Base-by-base conservation (phyloP, 2,888 invertebrate species). In the Oxystoma pomonae region DNA sequence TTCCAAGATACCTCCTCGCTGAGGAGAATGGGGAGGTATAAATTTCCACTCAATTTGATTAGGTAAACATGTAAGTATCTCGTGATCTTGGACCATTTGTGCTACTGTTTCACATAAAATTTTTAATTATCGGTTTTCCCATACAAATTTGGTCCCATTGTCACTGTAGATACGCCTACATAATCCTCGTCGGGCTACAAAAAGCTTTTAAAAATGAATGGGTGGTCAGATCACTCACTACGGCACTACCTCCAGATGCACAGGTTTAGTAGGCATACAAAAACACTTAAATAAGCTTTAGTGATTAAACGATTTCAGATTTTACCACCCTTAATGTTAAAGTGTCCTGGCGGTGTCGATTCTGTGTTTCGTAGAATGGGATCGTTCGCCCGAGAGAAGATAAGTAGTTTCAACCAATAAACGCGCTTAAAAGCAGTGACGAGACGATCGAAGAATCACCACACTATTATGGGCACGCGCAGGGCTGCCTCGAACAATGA, bases 1-100 rank as follows among this genome's bases (percentile, higher is more conserved):
- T 59, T 75, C 75, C 73, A 73, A 74, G 1, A 73, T 52, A 9
- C 73, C 74, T 2, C 74, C 73, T 61, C 70, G 70, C 61, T 75
- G 71, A 1, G 73, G 71, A 20, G 71, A 64, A 16, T 60, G 21
- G 9, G 60, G 60, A 22, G 61, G 61, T 19, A 18, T 61, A 35
- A 61, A 61, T 57, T 58, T 57, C 58, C 61, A 57, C 22, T 61
- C 57, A 3, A 59, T 52, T 2, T 73, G 69, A 1, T 73, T 72
- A 35, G 71, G 73, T 57, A 75, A 76, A 17, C 65, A 56, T 9
- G 17, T 16, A 52, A 49, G 35, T 12, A 52, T 17, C 18, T 58
- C 52, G 57, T n/a, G 53, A n/a, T 61, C 61, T 12, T 63, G 62
- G 16, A 52, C 55, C 52, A 57, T 62, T 62, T 16, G 50, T 50